Percentiles rank a stretch among this genome's conserved stretches.
These are phyloP conservation scores for Chloroclysta siterata DNA, from an alignment of 2,888 invertebrate species.

Conservation along the genomic window DNA sequence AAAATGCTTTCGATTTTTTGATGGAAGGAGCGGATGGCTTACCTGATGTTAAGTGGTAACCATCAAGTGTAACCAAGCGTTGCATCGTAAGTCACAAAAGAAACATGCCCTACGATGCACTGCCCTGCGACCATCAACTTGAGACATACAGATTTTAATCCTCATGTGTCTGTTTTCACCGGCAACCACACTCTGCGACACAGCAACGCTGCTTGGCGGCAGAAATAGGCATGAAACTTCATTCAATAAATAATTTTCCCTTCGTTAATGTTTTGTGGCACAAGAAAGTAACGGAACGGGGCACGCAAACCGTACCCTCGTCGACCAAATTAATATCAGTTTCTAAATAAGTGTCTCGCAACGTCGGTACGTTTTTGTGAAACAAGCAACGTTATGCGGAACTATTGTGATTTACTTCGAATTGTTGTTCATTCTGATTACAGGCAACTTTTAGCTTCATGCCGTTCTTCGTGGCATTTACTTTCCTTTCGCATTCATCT, in stretches of 20 bases:
- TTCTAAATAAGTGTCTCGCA: constrained; percentile 74
- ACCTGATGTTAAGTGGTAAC: no score
- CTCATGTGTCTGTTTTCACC: no score
- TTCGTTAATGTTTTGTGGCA: constrained; percentile 36
- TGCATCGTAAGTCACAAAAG: no score
- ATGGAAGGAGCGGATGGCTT: no score
- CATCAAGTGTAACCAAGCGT: no score
- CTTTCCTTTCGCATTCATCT: background rate
- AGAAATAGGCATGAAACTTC: background rate
- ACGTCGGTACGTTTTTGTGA: constrained; percentile 60
- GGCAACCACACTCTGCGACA: no score
- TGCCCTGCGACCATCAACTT: background rate
- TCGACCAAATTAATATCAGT: constrained; percentile 77
- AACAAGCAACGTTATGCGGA: constrained; percentile 45
- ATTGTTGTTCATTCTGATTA: constrained; percentile 34
- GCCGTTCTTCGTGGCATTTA: constrained; percentile 16
- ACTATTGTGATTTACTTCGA: constrained; percentile 37
- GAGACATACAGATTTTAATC: no score
- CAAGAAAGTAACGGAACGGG: constrained; percentile 48
- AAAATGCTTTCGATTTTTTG: no score
- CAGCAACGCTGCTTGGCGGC: background rate
- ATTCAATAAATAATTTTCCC: constrained; percentile 5
- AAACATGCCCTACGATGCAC: no score
- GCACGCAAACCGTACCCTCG: constrained; percentile 73
- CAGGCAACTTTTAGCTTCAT: constrained; percentile 32